phyloP scores from a whole-genome alignment of 1,140 invertebrate genomes.

The Bombus balteatus region DNA sequence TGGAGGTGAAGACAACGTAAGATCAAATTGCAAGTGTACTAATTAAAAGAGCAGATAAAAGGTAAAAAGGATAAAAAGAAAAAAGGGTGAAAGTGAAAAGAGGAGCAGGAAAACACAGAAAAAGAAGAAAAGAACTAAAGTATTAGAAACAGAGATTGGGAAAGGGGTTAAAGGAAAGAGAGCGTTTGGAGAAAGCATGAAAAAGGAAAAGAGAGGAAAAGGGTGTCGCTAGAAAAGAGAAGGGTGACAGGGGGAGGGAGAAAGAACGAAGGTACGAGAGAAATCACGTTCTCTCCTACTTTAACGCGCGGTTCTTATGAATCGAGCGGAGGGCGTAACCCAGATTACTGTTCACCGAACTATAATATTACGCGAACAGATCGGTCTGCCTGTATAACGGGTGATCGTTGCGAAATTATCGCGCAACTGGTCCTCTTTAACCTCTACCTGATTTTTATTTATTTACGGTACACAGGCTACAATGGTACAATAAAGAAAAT shows the following conservation, averaged over 20 bases:
- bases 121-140: too few species aligned
- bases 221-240: background rate
- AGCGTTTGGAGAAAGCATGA: constrained; percentile 22
- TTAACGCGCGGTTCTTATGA: constrained; percentile 60
- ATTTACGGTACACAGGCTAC: too few species aligned
- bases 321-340: constrained; percentile 68
- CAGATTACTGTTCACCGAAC: constrained; percentile 73
- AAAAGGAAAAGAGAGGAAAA: constrained; percentile 18
- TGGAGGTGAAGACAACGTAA: background rate
- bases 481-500: too few species aligned
- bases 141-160: background rate
- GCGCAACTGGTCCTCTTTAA: background rate
- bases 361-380: constrained; percentile 75
- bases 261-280: constrained; percentile 45
- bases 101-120: background rate
- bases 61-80: too few species aligned
- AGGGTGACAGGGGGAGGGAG: constrained; percentile 22
- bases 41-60: background rate
- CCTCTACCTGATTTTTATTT: background rate
- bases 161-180: constrained; percentile 28
- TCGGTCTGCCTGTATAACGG: constrained; percentile 65
- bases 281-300: constrained; percentile 62
- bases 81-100: background rate
- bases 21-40: too few species aligned
- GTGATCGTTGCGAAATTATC: constrained; percentile 45